These are phyloP conservation scores for Cromileptes altivelis DNA, from an alignment of 2,113 vertebrate species.

Conservation along the genomic window DNA sequence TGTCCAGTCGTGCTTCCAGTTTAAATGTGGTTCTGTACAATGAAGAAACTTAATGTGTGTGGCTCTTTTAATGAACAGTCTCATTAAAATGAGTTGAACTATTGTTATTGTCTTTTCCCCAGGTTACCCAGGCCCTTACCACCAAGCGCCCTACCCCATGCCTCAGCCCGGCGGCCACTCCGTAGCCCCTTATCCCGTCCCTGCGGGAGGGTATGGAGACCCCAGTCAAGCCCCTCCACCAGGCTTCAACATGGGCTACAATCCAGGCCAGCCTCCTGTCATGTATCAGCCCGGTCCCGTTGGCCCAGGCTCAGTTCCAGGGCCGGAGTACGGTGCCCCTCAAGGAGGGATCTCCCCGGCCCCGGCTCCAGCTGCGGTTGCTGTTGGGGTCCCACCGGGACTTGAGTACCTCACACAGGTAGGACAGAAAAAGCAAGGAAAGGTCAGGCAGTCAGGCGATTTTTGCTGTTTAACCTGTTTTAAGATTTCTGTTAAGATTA, in stretches of 20 bases:
- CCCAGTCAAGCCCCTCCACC: constrained; percentile 73
- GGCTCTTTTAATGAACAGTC: too few relatives aligned
- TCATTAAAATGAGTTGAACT: background rate
- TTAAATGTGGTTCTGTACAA: background rate
- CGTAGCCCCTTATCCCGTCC: constrained; percentile 81
- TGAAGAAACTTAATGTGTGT: background rate
- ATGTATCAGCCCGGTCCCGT: constrained; percentile 79
- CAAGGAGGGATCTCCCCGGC: constrained; percentile 57
- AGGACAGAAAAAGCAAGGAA: background rate
- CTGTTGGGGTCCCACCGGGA: constrained; percentile 86
- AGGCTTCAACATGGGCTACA: constrained; percentile 83
- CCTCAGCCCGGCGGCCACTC: constrained; percentile 75
- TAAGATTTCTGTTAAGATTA: background rate
- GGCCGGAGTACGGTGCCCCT: constrained; percentile 39
- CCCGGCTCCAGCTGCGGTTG: constrained; percentile 27
- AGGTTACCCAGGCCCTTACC: constrained; percentile 79
- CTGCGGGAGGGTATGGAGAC: constrained; percentile 71
- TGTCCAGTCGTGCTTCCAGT: background rate
- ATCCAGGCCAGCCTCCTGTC: constrained; percentile 65
- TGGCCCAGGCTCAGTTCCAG: constrained; percentile 48
- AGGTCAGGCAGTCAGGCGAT: background rate
- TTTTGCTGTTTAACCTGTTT: background rate
- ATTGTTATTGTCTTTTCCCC: background rate
- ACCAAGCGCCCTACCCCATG: constrained; percentile 79
- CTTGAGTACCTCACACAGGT: constrained; percentile 91